Percentiles rank a stretch among this genome's conserved stretches.
Conservation (phyloP, 2,113 vertebrate species). For the Natator depressus region DNA sequence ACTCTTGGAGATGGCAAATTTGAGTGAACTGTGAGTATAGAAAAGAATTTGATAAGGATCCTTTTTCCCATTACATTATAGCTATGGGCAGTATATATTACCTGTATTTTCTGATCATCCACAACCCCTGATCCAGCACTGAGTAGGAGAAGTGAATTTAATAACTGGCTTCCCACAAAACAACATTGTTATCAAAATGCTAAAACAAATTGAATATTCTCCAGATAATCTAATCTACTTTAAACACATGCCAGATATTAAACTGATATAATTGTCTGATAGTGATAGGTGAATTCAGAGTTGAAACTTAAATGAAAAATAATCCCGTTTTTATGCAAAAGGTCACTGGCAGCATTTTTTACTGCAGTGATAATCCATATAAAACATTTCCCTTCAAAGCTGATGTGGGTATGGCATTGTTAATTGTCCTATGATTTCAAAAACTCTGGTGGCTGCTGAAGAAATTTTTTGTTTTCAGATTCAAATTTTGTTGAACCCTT, state of each 20-base stretch:
- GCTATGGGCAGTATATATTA: background rate
- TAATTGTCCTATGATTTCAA: background rate
- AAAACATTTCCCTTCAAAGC: background rate
- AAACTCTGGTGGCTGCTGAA: background rate
- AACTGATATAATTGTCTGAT: background rate
- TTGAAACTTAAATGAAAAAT: slow-evolving; percentile 6
- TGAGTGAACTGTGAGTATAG: background rate
- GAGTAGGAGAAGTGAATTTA: background rate
- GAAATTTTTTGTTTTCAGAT: background rate
- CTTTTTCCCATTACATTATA: background rate
- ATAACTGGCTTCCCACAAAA: background rate
- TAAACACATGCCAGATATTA: background rate
- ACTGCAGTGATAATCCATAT: background rate
- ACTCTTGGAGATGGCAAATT: background rate
- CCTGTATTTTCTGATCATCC: background rate
- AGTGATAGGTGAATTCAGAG: background rate
- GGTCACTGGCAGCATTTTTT: background rate
- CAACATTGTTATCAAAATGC: background rate
- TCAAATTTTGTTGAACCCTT: background rate
- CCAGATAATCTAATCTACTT: background rate
- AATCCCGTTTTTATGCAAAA: background rate
- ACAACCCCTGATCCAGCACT: background rate
- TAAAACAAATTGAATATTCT: background rate
- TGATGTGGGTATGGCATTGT: background rate
- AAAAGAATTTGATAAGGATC: background rate